Percentiles rank a stretch among this genome's conserved stretches.
Evolutionary conservation across 2,113 vertebrate species (phyloP).

Genomic region (Struthio camelus): DNA sequence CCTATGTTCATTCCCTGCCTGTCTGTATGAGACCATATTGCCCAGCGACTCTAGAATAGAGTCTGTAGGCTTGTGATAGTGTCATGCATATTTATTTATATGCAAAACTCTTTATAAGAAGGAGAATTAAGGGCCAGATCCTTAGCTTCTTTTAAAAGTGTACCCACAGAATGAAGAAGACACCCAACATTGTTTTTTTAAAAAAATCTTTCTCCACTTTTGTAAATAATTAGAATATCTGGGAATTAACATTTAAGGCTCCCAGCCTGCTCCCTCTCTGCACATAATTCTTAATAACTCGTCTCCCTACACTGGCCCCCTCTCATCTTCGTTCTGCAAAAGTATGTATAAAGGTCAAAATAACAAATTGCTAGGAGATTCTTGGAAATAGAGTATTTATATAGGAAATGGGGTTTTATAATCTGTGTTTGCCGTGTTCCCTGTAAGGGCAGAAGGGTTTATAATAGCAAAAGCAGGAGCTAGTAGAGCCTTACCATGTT

Average conservation of each 20-base stretch:
- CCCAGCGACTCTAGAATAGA: background rate
- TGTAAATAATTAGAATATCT: background rate
- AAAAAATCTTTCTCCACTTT: background rate
- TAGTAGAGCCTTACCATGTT: background rate
- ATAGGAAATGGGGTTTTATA: background rate
- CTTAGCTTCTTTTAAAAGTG: background rate
- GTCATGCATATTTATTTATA: background rate
- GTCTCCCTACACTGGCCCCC: background rate
- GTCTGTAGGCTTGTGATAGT: background rate
- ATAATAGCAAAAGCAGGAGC: background rate
- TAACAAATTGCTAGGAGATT: background rate
- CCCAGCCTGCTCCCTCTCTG: background rate
- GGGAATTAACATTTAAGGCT: background rate
- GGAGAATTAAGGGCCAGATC: background rate
- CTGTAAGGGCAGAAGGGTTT: background rate
- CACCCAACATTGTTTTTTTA: rapidly evolving
- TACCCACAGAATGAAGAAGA: background rate
- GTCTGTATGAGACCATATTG: background rate
- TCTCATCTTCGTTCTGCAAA: background rate
- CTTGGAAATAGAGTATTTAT: background rate
- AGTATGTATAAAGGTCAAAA: conserved; percentile 15
- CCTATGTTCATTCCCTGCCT: background rate
- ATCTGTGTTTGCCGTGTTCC: background rate
- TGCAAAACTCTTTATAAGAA: background rate
- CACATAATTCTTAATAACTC: background rate